A percentile compares a stretch with the other conserved stretches of the same genome.
phyloP scores from a whole-genome alignment of 2,888 invertebrate species.

The Synanthedon andrenaeformis region DNA sequence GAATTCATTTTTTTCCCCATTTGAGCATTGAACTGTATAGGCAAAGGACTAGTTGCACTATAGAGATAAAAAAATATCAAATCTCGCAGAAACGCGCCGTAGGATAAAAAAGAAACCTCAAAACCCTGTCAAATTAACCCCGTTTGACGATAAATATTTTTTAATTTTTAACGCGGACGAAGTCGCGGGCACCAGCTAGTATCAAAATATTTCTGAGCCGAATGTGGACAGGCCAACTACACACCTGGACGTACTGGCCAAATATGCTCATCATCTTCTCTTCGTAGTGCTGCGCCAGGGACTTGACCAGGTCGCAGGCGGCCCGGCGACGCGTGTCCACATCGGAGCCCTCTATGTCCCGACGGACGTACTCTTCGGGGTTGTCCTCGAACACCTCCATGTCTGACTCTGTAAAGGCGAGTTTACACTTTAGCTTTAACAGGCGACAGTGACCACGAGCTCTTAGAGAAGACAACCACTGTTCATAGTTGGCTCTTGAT shows the following conservation, averaged over 20 bases:
- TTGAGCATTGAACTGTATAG: too few relatives aligned
- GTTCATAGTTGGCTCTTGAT: too few relatives aligned
- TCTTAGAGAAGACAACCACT: not conserved
- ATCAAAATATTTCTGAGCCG: too few relatives aligned
- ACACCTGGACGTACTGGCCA: conserved; percentile 87
- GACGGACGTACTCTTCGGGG: conserved; percentile 95
- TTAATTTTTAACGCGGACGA: too few relatives aligned
- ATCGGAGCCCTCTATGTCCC: conserved; percentile 98
- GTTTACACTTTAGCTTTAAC: not conserved
- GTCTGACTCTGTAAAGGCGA: conserved; percentile 77
- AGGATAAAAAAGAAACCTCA: too few relatives aligned
- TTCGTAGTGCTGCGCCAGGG: conserved; percentile 89
- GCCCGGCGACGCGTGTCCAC: conserved; percentile 95
- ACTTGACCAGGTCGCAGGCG: conserved; percentile 96
- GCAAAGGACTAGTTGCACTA: too few relatives aligned
- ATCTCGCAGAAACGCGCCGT: too few relatives aligned
- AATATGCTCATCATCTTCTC: conserved; percentile 88
- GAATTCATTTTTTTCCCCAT: too few relatives aligned
- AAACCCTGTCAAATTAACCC: too few relatives aligned
- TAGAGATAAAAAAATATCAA: too few relatives aligned
- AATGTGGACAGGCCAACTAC: conserved; percentile 4
- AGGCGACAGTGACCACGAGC: not conserved
- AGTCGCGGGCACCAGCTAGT: too few relatives aligned
- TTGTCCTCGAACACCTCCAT: conserved; percentile 98
- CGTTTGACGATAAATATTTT: too few relatives aligned